These are phyloP conservation scores for Mycteria americana DNA, from an alignment of 2,797 vertebrate species.

Conservation along the genomic window DNA sequence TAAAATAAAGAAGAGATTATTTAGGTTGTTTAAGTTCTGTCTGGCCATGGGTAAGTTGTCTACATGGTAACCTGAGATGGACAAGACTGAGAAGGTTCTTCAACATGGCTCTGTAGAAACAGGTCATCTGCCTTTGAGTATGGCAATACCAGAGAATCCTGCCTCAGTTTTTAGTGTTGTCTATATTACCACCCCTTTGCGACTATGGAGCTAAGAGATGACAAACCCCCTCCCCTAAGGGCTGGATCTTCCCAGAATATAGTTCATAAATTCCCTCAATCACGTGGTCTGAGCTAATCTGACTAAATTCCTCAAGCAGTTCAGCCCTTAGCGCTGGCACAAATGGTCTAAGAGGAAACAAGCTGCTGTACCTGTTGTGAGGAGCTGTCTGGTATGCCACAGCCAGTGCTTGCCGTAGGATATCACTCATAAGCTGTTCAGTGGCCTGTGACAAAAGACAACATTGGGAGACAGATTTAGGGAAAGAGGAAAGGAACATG, in stretches of 20 bases:
- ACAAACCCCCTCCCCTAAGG: background rate
- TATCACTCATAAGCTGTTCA: slow-evolving; percentile 91
- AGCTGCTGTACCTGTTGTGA: slow-evolving; percentile 86
- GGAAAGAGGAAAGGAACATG: background rate
- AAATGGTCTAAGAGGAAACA: background rate
- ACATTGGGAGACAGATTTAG: background rate
- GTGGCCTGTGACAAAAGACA: slow-evolving; percentile 81
- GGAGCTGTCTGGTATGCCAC: slow-evolving; percentile 86
- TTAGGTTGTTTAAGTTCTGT: background rate
- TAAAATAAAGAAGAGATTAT: background rate
- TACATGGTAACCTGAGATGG: background rate
- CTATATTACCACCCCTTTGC: background rate
- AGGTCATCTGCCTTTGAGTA: background rate
- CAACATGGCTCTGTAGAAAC: background rate
- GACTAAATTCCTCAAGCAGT: background rate
- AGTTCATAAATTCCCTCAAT: background rate
- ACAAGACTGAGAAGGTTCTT: background rate
- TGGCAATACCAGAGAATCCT: background rate
- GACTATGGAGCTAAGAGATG: background rate
- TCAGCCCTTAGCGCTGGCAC: background rate
- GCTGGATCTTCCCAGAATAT: background rate
- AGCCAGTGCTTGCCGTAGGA: slow-evolving; percentile 90
- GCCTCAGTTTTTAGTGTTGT: background rate
- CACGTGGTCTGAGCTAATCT: background rate
- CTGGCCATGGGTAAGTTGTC: background rate